Conservation (phyloP, 2,113 vertebrate genomes). For the Sinocyclocheilus anophthalmus region DNA sequence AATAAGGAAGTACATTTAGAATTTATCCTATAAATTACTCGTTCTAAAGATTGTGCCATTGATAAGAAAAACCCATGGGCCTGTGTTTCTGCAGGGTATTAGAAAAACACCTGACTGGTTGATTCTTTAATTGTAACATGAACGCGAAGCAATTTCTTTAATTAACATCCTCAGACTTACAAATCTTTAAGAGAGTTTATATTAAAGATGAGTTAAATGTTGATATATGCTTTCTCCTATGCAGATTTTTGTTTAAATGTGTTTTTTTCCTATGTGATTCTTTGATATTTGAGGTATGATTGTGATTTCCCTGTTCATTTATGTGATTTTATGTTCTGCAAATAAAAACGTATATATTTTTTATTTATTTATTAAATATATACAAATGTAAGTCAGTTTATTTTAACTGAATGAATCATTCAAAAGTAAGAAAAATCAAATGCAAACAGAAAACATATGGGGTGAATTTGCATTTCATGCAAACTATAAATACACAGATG, state of each 20-base stretch:
- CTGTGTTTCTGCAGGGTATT: neutral
- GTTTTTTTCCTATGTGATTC: neutral
- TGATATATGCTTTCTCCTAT: neutral
- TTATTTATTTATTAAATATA: too few relatives aligned
- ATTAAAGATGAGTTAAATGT: neutral
- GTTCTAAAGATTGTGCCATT: neutral
- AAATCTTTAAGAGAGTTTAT: neutral
- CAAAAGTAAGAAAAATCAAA: too few relatives aligned
- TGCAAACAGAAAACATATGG: too few relatives aligned
- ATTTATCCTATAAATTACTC: neutral
- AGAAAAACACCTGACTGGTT: neutral
- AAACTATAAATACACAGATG: neutral
- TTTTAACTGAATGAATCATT: too few relatives aligned
- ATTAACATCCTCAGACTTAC: neutral
- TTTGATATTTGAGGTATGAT: neutral
- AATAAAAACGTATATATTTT: neutral
- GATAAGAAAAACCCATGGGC: neutral
- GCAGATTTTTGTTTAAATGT: neutral
- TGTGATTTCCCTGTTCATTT: neutral
- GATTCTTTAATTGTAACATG: neutral
- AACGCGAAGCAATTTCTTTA: neutral
- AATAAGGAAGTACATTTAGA: neutral
- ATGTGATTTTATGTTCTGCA: neutral
- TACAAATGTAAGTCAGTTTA: too few relatives aligned
- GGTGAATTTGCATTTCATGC: neutral